These are phyloP conservation scores for Chaetorhynchus papuensis DNA, from an alignment of 2,113 vertebrate species.

Conservation along the genomic window DNA sequence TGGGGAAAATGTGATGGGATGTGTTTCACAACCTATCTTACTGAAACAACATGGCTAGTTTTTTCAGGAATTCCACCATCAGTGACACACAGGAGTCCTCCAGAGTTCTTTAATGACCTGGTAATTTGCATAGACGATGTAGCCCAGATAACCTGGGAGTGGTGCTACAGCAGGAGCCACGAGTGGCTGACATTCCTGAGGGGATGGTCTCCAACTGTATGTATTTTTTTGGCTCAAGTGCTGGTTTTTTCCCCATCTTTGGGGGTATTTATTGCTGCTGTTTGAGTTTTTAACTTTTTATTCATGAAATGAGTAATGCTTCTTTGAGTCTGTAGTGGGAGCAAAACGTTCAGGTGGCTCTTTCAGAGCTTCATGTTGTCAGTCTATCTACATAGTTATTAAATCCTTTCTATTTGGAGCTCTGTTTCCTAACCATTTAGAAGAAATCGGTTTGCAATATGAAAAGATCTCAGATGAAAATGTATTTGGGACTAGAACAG, in stretches of 20 bases:
- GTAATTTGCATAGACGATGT: not conserved
- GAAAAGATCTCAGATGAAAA: not conserved
- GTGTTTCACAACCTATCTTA: not conserved
- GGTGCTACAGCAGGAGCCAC: not conserved
- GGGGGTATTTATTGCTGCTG: not conserved
- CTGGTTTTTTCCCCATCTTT: fast-evolving
- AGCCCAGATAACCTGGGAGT: not conserved
- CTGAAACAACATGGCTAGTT: not conserved
- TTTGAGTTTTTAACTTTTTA: not conserved
- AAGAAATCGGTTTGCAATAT: not conserved
- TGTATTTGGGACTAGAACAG: not conserved
- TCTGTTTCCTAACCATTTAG: not conserved
- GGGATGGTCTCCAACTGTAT: not conserved
- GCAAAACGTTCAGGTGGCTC: not conserved
- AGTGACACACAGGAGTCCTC: not conserved
- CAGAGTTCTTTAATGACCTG: not conserved
- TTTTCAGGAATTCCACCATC: not conserved
- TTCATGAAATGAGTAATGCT: not conserved
- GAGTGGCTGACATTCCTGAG: not conserved
- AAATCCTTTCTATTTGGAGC: not conserved
- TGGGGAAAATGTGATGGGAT: not conserved
- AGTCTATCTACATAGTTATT: not conserved
- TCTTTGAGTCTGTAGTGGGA: not conserved
- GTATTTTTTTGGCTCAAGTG: not conserved
- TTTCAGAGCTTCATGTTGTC: not conserved